These are phyloP conservation scores for Accipiter cooperii DNA, from an alignment of 2,113 vertebrate species.

Conservation along the genomic window DNA sequence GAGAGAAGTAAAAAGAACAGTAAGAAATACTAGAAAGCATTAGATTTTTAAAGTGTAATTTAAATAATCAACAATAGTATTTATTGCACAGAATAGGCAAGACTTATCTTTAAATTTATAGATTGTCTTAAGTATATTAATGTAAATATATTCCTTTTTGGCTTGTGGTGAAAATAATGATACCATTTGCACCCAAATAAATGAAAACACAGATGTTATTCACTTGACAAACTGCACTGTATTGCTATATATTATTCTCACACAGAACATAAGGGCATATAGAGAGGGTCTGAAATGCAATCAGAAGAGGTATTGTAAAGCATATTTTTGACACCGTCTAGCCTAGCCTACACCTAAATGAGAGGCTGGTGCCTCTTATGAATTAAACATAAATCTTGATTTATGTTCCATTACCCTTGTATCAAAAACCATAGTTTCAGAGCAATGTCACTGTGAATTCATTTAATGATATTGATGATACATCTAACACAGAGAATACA, in stretches of 20 bases:
- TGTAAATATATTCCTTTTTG: constrained; percentile 43
- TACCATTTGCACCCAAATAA: constrained; percentile 51
- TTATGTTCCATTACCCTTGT: constrained; percentile 72
- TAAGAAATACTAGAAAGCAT: not conserved
- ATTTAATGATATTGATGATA: constrained; percentile 76
- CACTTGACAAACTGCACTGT: constrained; percentile 53
- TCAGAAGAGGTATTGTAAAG: constrained; percentile 73
- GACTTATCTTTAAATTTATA: not conserved
- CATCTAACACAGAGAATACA: constrained; percentile 60
- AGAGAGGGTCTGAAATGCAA: constrained; percentile 55
- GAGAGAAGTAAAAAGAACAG: not conserved
- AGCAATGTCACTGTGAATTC: constrained; percentile 73
- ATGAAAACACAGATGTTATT: constrained; percentile 60
- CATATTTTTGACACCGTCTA: constrained; percentile 69
- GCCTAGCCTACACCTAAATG: constrained; percentile 64
- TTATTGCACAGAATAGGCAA: not conserved
- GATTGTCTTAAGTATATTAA: constrained; percentile 28
- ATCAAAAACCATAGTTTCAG: constrained; percentile 72
- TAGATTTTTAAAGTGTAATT: not conserved
- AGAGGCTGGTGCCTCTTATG: constrained; percentile 73
- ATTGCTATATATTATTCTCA: constrained; percentile 60
- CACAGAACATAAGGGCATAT: not conserved
- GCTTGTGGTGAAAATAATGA: constrained; percentile 41
- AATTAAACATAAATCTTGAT: constrained; percentile 80
- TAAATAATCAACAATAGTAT: not conserved